Percentiles rank a stretch among this genome's conserved stretches.
These are phyloP conservation scores for Malurus splendens DNA, from an alignment of 2,797 vertebrate species.

Conservation along the genomic window DNA sequence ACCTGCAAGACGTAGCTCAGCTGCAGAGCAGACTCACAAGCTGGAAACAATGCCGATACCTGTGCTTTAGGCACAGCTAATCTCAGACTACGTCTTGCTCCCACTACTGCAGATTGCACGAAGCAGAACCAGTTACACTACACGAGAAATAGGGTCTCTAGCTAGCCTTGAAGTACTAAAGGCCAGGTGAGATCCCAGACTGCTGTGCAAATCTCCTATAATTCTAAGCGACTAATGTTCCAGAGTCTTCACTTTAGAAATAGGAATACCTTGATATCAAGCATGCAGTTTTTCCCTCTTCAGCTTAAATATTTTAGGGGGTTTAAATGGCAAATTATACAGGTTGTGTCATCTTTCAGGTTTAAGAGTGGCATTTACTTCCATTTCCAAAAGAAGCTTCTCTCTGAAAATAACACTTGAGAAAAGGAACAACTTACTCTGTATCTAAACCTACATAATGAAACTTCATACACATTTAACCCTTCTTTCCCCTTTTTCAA, in stretches of 20 bases:
- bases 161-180: not conserved
- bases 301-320: not conserved
- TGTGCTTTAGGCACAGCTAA: not conserved
- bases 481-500: not conserved
- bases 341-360: not conserved
- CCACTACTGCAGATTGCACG: not conserved
- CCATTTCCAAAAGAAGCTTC: not conserved
- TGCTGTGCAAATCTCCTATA: not conserved
- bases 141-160: not conserved
- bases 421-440: not conserved
- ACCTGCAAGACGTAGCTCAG: not conserved
- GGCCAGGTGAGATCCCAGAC: not conserved
- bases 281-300: not conserved
- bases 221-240: not conserved
- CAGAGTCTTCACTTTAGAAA: not conserved
- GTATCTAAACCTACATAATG: not conserved
- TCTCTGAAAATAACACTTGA: not conserved
- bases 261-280: not conserved
- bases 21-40: not conserved
- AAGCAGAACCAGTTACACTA: not conserved
- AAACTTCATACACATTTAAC: not conserved
- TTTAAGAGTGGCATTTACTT: not conserved
- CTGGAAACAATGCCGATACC: not conserved
- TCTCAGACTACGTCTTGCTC: not conserved
- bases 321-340: not conserved